Evolutionary conservation across 2,797 vertebrate genomes (phyloP).

Genomic region (Parambassis ranga): DNA sequence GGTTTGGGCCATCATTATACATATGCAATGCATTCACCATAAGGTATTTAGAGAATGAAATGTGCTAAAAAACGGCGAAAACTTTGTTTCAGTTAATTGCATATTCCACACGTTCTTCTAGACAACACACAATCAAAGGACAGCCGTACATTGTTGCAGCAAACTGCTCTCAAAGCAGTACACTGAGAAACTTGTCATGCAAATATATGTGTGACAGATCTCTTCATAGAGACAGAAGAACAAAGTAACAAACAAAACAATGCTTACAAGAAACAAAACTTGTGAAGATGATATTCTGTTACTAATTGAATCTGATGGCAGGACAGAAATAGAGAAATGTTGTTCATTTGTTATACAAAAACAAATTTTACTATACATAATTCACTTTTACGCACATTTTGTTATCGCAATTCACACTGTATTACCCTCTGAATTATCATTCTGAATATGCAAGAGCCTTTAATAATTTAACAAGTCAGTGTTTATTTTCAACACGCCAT

Average conservation of each 20-base stretch:
- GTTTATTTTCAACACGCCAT: slow-evolving; percentile 75
- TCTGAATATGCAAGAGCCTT: slow-evolving; percentile 83
- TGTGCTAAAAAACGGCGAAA: not conserved
- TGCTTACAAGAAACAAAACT: slow-evolving; percentile 75
- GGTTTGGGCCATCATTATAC: too few relatives aligned
- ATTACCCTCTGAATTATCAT: slow-evolving; percentile 72
- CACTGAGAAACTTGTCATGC: slow-evolving; percentile 72
- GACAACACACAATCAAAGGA: slow-evolving; percentile 38
- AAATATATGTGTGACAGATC: slow-evolving; percentile 76
- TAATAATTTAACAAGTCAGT: slow-evolving; percentile 84
- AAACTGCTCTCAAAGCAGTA: slow-evolving; percentile 51
- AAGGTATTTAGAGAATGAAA: not conserved
- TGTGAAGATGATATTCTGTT: slow-evolving; percentile 68
- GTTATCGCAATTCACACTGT: slow-evolving; percentile 74
- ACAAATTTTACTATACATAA: slow-evolving; percentile 82
- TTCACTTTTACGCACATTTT: slow-evolving; percentile 84
- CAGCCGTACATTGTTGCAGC: slow-evolving; percentile 7
- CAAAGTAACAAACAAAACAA: slow-evolving; percentile 73
- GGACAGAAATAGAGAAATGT: slow-evolving; percentile 75
- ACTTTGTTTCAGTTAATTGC: not conserved
- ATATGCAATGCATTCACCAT: too few relatives aligned
- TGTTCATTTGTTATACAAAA: slow-evolving; percentile 85
- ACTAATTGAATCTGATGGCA: slow-evolving; percentile 74
- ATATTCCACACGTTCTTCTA: too few relatives aligned
- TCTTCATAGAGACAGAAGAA: slow-evolving; percentile 65